Percentiles rank a stretch among this genome's conserved stretches.
Evolutionary conservation across 2,888 invertebrate species (phyloP).

Genomic region (Hylaea fasciaria): DNA sequence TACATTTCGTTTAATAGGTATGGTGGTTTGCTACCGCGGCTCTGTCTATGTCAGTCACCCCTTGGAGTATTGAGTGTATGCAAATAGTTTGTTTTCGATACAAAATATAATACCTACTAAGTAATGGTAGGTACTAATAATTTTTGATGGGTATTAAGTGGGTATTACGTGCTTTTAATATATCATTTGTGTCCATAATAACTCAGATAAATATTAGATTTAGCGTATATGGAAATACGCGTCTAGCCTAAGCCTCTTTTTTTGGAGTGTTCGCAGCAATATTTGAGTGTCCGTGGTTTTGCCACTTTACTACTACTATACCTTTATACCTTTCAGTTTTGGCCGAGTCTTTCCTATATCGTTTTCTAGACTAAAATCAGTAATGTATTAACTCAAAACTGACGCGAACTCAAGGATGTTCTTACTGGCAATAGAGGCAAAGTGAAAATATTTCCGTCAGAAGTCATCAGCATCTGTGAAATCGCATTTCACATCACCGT

Average conservation of each 20-base stretch:
- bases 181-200: too few species aligned
- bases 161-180: too few species aligned
- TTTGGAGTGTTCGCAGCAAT: too few species aligned
- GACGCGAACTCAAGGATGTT: neutral
- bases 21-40: constrained; percentile 9
- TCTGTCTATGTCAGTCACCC: constrained; percentile 35
- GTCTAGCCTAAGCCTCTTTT: too few species aligned
- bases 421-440: constrained; percentile 13
- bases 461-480: neutral
- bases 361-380: constrained; percentile 1
- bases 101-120: neutral
- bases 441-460: constrained; percentile 11
- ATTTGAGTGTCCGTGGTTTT: too few species aligned
- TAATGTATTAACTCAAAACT: neutral
- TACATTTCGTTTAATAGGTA: constrained; percentile 4
- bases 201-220: too few species aligned
- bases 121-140: too few species aligned
- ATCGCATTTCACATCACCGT: neutral
- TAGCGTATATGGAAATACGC: too few species aligned
- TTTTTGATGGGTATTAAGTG: too few species aligned
- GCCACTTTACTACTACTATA: too few species aligned
- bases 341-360: too few species aligned
- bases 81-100: neutral
- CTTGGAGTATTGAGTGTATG: constrained; percentile 13
- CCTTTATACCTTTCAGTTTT: too few species aligned